Evolutionary conservation across 1,140 invertebrate genomes (phyloP), one percentile per base, ranked within the genome.

Genomic region (Neodiprion lecontei): DNA sequence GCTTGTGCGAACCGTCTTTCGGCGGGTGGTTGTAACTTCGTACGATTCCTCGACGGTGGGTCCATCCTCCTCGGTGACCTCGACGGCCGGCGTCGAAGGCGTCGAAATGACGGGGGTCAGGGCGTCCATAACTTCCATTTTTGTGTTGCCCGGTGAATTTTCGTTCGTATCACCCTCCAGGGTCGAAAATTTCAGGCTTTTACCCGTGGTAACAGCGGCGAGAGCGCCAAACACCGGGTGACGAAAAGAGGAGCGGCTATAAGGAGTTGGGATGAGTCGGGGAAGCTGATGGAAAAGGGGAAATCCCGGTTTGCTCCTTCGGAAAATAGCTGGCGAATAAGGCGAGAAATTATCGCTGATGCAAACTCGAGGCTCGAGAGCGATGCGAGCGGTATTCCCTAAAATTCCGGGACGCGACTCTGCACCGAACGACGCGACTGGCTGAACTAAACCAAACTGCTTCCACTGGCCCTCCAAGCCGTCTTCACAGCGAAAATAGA

Each of bases 1-100:
- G 87, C 89, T 91, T 79, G 90, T 92, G 84, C 91, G 90, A 74
- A 91, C 88, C 82, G 90, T 90, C 86, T 91, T 92, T 78, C 91
- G 90, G 48, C 88, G 86, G 76, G 90, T 91, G 81, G 91, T 90
- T 77, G 90, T 91, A 72, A 89, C 85, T 87, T 92, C 91, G 85
- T 90, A 90, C 73, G 85, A 85, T 81, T 90, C 89, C 82, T 90
- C 89, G 84, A 90, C 89, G 75, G 89, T 89, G 1, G 76, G 21
- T 14, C 53, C 53, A 14, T 77, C 78, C 23, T 79, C 79, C 69
- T 85, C 87, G 28, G 81, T 84, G 61, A 87, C 85, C 75, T 87
- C 85, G 48, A 87, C 82, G 70, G 82, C 84, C 40, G 83, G 80
- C 72, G 79, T 76, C 21, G 67, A 69, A 12, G 67, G 17, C 40